Base-by-base conservation (phyloP, 2,113 vertebrate species). In the Nycticorax nycticorax region DNA sequence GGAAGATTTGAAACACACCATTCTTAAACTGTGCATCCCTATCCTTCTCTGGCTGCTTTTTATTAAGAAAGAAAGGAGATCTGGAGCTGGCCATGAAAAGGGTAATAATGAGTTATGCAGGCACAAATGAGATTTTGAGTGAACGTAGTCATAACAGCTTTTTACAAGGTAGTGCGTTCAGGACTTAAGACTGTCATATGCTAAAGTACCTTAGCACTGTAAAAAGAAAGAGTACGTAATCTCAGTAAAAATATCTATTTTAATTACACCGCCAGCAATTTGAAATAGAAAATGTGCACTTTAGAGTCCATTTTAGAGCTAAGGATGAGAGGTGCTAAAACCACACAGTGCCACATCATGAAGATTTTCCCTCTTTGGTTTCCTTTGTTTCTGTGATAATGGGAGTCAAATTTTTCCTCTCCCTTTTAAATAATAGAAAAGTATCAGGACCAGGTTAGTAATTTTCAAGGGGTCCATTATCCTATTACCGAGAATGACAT, bases 281-380 rank as follows among this genome's bases (percentile, higher is more conserved):
- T 68, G 84, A 94, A 91, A 52, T 50, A 15, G 27, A 93, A 92
- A 96, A 69, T 30, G 21, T 91, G 75, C n/a, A 78, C 82, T 88
- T 90, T 56, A 60, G 17, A 55, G 43, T 52, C 72, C 16, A 64
- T 55, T 85, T 89, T n/a, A 67, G 32, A 94, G 57, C 35, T 62
- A 68, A 75, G 52, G 35, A 69, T 2, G 1, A 85, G 66, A 62
- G 20, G 59, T 84, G 68, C n/a, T 92, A 85, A 88, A 93, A 90
- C 41, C 30, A 71, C 53, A 41, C 13, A 14, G 24, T 64, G 43
- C 56, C 24, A 9, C 43, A 82, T 33, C 26, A 68, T 35, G 71
- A 17, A 83, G 41, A 66, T 83, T 92, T 89, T 89, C 57, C 48
- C 15, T 82, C 30, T 92, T 81, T 30, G 33, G 10, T 87, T 94